A percentile compares a stretch with the other conserved stretches of the same genome.
phyloP scores from a whole-genome alignment of 2,113 vertebrate genomes.

The Actenoides lindsayi region DNA sequence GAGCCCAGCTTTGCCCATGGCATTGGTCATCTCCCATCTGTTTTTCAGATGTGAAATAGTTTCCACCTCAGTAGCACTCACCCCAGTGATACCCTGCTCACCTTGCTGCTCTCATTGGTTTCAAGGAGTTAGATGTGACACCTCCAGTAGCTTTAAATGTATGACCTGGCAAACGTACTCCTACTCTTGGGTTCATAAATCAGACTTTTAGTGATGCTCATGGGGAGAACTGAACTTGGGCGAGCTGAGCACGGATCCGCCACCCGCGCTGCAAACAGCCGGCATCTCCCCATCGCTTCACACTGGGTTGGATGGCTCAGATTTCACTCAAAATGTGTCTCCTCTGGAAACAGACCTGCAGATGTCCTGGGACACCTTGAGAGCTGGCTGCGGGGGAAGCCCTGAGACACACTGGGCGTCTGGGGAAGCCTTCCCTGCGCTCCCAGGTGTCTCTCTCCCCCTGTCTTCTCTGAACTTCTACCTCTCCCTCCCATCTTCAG shows the following conservation, averaged over 20 bases:
- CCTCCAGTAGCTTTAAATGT: background rate
- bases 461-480: background rate
- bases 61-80: rapidly evolving
- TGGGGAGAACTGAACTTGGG: background rate
- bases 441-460: background rate
- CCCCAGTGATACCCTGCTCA: rapidly evolving
- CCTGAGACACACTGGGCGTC: too few species aligned
- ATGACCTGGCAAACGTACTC: rapidly evolving
- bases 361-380: rapidly evolving
- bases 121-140: background rate
- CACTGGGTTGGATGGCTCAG: rapidly evolving
- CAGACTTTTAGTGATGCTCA: background rate
- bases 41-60: background rate
- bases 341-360: too few species aligned
- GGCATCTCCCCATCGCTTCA: rapidly evolving
- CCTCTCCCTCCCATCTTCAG: background rate
- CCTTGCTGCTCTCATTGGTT: rapidly evolving
- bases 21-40: rapidly evolving
- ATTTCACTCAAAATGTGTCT: rapidly evolving
- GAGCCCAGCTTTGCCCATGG: rapidly evolving
- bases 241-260: background rate
- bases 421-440: rapidly evolving
- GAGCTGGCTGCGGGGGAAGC: background rate
- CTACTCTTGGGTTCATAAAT: background rate
- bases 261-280: rapidly evolving